Evolutionary conservation across 2,113 vertebrate genomes (phyloP).

Genomic region (Paramormyrops kingsleyae): DNA sequence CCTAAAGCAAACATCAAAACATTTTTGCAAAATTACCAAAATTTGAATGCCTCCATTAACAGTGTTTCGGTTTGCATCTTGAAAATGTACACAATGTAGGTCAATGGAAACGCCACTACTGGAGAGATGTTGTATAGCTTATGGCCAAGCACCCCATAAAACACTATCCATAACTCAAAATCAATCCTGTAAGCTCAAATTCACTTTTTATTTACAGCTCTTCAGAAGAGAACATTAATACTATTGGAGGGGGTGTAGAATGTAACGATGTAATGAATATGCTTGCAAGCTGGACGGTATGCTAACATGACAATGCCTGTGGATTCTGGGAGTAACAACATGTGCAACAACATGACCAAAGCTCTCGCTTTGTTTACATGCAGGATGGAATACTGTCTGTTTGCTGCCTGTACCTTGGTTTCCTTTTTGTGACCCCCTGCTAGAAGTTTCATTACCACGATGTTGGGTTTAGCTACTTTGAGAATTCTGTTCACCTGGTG

Average conservation of each 20-base stretch:
- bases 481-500: slow-evolving; percentile 84
- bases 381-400: neutral
- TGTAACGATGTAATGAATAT: neutral
- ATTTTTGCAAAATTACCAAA: neutral
- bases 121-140: neutral
- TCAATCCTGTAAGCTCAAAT: neutral
- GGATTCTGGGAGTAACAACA: neutral
- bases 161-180: neutral
- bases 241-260: neutral
- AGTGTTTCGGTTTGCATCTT: neutral
- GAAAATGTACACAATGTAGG: neutral
- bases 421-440: slow-evolving; percentile 98
- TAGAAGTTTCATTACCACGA: slow-evolving; percentile 94
- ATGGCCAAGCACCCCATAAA: neutral
- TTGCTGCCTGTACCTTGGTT: slow-evolving; percentile 71
- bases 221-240: neutral
- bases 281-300: neutral
- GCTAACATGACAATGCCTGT: neutral
- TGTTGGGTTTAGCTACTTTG: slow-evolving; percentile 96
- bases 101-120: neutral
- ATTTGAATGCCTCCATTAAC: neutral
- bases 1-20: neutral
- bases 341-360: neutral
- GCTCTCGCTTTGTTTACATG: neutral
- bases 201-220: neutral